A percentile compares a stretch with the other conserved stretches of the same genome.
These are phyloP conservation scores for Sycophaga agraensis DNA, from an alignment of 1,140 invertebrate species.

Conservation along the genomic window DNA sequence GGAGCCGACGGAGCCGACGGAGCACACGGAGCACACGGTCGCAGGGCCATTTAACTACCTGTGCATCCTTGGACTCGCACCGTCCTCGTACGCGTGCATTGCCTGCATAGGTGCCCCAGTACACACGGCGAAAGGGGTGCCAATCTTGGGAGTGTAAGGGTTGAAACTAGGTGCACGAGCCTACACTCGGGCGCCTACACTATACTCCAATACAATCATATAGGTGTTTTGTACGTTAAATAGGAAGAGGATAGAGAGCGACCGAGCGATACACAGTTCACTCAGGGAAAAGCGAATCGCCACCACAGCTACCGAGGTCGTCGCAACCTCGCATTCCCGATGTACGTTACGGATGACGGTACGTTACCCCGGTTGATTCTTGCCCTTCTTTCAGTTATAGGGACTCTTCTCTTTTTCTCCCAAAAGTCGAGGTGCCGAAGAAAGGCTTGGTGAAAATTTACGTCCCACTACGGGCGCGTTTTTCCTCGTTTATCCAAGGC, in stretches of 20 bases:
- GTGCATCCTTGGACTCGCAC: neutral
- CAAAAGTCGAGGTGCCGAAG: neutral
- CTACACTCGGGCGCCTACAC: too few relatives aligned
- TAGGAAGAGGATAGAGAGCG: neutral
- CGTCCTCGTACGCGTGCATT: neutral
- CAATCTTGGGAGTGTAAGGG: neutral
- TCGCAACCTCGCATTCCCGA: conserved; percentile 32
- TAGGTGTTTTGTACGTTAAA: neutral
- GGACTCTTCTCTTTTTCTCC: neutral
- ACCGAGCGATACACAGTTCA: neutral
- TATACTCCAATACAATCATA: too few relatives aligned
- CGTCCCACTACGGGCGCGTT: too few relatives aligned
- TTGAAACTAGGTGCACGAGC: neutral
- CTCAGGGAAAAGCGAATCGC: conserved; percentile 17
- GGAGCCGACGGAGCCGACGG: too few relatives aligned
- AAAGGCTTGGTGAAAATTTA: neutral
- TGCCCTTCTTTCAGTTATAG: conserved; percentile 4
- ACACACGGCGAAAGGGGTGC: neutral
- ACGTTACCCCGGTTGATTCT: conserved; percentile 17
- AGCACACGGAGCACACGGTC: too few relatives aligned
- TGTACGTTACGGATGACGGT: conserved; percentile 31
- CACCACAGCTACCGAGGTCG: conserved; percentile 23
- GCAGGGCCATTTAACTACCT: too few relatives aligned
- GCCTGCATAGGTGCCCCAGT: neutral
- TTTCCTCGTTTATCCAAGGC: too few relatives aligned